Evolutionary conservation across 2,113 vertebrate species (phyloP), one percentile per base, ranked within the genome.

Genomic region (Butorides virescens): DNA sequence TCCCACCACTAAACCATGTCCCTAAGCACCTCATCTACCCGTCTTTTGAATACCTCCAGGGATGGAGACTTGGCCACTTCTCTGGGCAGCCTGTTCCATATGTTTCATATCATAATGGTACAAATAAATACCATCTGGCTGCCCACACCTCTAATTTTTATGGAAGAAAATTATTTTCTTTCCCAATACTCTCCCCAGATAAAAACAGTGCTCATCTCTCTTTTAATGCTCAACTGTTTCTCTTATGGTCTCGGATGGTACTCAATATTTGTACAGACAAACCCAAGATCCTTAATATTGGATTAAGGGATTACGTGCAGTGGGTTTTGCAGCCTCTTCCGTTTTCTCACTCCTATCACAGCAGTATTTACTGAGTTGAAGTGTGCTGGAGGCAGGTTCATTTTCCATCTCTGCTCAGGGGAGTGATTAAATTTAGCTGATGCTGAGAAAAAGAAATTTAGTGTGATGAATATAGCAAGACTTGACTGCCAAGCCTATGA

Each of bases 271-370:
- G 65, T 39, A 70, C 50, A 80, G 79, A 73, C 66, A 88, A 90
- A 92, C 47, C 20, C n/a, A 68, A 56, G 47, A 88, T 81, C n/a
- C 55, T 94, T 72, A 91, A 82, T 90, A 93, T 59, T 94, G 81
- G 74, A 92, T 96, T 94, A 94, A 91, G 29, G 36, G 73, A 96
- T 95, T 92, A 95, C 0, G 2, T 44, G 79, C 87, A 81, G 44
- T 22, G 47, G 39, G 78, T 58, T 95, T 84, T 81, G 52, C 49
- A 93, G 62, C 50, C 23, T 65, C 88, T 95, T 91, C 88, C 58
- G 92, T 92, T 94, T 96, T 86, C 86, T 93, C 53, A 26, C 81
- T 92, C 34, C 75, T 84, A 39, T 84, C 65, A 86, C 22, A 90
- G 14, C 79, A 91, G 46, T 73, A 92, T 87, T 95, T 95, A 86